These are phyloP conservation scores for Macrosiphum euphorbiae DNA, from an alignment of 2,888 invertebrate species.

Conservation along the genomic window DNA sequence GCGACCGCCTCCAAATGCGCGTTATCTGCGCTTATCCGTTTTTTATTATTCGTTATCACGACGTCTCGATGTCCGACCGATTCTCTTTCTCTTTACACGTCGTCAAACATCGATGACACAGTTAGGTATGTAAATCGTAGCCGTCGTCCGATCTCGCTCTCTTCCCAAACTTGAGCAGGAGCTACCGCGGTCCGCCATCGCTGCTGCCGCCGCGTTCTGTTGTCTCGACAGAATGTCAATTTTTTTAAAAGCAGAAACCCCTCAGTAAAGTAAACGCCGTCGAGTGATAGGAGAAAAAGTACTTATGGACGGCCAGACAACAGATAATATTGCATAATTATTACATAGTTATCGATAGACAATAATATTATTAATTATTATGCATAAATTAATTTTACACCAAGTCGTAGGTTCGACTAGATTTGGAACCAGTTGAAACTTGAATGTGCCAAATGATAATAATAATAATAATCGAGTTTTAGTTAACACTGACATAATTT, in stretches of 20 bases:
- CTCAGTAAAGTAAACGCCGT: neutral
- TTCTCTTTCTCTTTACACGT: neutral
- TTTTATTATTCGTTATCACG: neutral
- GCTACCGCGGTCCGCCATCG: neutral
- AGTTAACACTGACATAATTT: neutral
- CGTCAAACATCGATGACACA: neutral
- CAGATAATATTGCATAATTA: neutral
- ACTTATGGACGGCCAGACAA: neutral
- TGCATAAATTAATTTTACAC: neutral
- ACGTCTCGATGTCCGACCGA: neutral
- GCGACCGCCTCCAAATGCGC: neutral
- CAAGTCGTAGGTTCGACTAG: neutral
- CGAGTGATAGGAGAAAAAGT: neutral
- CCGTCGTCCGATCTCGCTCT: neutral
- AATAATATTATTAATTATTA: neutral
- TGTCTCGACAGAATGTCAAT: neutral
- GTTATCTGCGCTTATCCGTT: neutral
- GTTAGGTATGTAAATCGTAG: neutral
- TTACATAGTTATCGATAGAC: neutral
- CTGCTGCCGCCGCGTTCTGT: neutral
- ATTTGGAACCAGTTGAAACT: neutral
- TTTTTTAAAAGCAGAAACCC: neutral
- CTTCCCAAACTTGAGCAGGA: neutral
- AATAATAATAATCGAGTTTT: neutral
- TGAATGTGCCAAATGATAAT: neutral